Evolutionary conservation across 2,113 vertebrate species (phyloP).

Genomic region (Hiodon tergisus): DNA sequence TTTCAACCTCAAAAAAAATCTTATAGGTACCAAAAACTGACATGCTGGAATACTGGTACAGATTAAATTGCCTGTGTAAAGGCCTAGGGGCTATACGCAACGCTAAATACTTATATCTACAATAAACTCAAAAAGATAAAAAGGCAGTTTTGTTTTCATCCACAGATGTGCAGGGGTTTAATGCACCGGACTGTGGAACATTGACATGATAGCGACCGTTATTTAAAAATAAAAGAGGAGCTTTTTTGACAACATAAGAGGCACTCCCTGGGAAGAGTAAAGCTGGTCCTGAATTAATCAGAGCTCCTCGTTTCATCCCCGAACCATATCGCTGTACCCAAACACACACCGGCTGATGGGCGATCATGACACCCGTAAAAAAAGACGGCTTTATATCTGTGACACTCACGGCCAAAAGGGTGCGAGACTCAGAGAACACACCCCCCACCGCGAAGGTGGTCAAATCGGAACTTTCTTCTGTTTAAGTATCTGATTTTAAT

Average conservation of each 20-base stretch:
- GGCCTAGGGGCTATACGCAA: no score
- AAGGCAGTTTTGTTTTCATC: not conserved
- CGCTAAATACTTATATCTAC: no score
- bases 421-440: no score
- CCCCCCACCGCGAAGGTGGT: no score
- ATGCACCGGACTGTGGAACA: not conserved
- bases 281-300: constrained; percentile 19
- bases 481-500: no score
- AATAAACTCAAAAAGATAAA: no score
- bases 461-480: no score
- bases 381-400: constrained; percentile 3
- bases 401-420: not conserved
- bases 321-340: not conserved
- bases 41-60: no score
- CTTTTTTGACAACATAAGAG: not conserved
- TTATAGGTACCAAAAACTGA: no score
- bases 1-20: no score
- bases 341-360: not conserved
- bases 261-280: constrained; percentile 3
- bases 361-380: constrained; percentile 15
- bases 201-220: not conserved
- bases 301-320: not conserved
- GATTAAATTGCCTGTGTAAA: no score
- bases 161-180: not conserved
- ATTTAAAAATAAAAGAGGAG: constrained; percentile 1